Conservation (phyloP, 2,797 vertebrate genomes). For the Crax fasciolata region DNA sequence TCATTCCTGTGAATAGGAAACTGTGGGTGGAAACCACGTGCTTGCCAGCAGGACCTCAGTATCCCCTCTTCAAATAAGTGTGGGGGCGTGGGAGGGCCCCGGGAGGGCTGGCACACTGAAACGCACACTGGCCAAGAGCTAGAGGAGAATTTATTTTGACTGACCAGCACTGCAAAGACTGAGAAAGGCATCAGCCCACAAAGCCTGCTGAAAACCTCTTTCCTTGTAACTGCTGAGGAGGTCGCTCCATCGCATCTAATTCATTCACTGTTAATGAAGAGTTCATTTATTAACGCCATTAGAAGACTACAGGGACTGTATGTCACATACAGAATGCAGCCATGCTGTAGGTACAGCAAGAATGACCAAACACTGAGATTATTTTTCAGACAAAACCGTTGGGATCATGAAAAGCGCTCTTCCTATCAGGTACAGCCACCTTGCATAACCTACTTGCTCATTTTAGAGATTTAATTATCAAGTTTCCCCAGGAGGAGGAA, state of each 20-base stretch:
- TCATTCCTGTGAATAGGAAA: background rate
- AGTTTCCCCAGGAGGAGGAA: background rate
- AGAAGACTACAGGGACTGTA: background rate
- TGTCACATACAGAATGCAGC: background rate
- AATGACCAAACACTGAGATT: background rate
- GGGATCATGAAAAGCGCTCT: background rate
- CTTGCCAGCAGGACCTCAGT: background rate
- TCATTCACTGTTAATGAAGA: background rate
- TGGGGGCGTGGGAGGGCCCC: background rate
- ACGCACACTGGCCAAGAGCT: background rate
- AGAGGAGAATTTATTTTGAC: background rate
- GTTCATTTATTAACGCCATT: background rate
- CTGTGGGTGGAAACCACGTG: background rate
- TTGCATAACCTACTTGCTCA: background rate
- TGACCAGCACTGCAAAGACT: background rate
- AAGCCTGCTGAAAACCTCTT: background rate
- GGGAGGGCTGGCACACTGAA: background rate
- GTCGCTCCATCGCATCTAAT: background rate
- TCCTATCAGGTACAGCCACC: background rate
- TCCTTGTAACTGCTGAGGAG: background rate
- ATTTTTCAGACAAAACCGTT: background rate
- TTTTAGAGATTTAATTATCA: background rate
- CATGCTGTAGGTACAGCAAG: too few relatives aligned
- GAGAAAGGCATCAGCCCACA: background rate
- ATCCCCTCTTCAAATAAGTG: background rate